Base-by-base conservation (phyloP, 2,888 invertebrate genomes). In the Clitarchus hookeri region DNA sequence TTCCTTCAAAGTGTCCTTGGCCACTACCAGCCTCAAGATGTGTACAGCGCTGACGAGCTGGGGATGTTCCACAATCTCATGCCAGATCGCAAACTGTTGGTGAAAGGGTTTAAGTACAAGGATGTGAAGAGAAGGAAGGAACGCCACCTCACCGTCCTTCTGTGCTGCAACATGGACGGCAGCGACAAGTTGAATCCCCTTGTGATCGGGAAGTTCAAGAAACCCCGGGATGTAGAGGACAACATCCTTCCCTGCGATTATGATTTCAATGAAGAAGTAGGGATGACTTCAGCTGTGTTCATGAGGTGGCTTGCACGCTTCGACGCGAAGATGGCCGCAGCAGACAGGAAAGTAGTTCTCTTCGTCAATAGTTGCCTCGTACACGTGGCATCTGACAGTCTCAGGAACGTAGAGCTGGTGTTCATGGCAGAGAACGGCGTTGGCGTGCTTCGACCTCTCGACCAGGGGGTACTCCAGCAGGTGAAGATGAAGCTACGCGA, bases 211-310 rank as follows among this genome's bases (percentile, higher is more conserved):
- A 65, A 65, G n/a, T 65, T 19, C 65, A n/a, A 65, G 65, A 65
- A 65, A 23, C n/a, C 65, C 65, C 11, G n/a, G n/a, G 0, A 2
- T 65, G 6, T 65, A 11, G 16, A 65, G 8, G 65, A 19, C 11
- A 48, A 6, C 3, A 48, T 48, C 1, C 16, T 48, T 13, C 48
- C 48, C 48, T 13, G 48, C 48, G 16, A 48, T 16, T 48, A 48
- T 8, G 48, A 48, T 48, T 48, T 48, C 16, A 44, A 85, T 36
- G 19, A 53, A 19, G 53, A 80, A 48, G 79, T 79, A 19, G 78
- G 85, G 85, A 82, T 85, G 83, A 80, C 85, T 6, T 25, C 85
- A 23, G 27, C 44, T 16, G 82, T 85, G 25, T 85, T 85, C 44
- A 19, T 16, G 36, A 82, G 36, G 26, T 85, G 82, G 85, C 82